These are phyloP conservation scores for Salvator merianae DNA, from an alignment of 2,113 vertebrate genomes.

Conservation along the genomic window DNA sequence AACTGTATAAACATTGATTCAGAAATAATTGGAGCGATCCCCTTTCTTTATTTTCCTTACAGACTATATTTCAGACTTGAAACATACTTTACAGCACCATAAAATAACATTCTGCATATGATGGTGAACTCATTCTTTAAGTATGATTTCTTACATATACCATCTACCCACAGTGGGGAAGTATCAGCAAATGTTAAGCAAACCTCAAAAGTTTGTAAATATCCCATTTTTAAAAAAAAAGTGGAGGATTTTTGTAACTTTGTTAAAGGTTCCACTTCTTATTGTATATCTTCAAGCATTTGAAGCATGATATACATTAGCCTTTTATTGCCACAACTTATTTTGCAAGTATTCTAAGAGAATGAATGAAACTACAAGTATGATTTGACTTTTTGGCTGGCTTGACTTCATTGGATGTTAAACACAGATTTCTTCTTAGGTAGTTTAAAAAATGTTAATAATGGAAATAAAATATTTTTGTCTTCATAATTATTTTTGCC, in stretches of 20 bases:
- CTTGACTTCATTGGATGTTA: neutral
- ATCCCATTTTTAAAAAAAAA: too few species aligned
- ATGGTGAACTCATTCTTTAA: neutral
- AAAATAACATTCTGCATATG: neutral
- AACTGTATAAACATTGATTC: neutral
- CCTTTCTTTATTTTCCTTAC: neutral
- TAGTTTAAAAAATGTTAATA: neutral
- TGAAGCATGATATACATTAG: neutral
- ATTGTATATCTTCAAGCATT: neutral
- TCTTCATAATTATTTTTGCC: slow-evolving; percentile 36
- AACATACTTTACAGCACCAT: neutral
- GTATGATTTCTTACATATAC: neutral
- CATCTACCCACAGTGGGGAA: neutral
- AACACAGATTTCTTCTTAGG: neutral
- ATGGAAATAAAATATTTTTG: neutral
- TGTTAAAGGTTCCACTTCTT: neutral
- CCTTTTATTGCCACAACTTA: neutral
- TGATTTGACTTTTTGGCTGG: neutral
- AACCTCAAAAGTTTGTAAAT: too few species aligned
- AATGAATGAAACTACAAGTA: neutral
- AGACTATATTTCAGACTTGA: neutral
- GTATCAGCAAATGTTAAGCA: neutral
- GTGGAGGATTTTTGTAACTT: neutral
- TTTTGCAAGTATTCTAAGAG: neutral
- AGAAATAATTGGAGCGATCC: neutral